phyloP scores from a whole-genome alignment of 2,888 invertebrate species.

The Auanema sp. region DNA sequence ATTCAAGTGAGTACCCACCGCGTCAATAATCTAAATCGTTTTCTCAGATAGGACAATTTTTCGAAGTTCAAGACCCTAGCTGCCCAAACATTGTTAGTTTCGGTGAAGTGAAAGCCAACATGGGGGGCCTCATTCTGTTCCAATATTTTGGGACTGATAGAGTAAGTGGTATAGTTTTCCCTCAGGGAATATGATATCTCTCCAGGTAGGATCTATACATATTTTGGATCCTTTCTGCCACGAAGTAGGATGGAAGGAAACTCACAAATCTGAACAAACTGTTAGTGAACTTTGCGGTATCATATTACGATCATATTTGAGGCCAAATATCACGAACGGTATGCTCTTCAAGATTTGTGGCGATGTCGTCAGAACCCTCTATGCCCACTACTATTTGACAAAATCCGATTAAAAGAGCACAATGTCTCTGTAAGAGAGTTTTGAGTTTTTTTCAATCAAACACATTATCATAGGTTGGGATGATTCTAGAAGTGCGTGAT shows the following conservation, averaged over 20 bases:
- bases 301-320: no score
- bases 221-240: neutral
- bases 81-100: constrained; percentile 1
- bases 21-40: no score
- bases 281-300: no score
- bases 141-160: neutral
- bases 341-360: constrained; percentile 2
- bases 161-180: constrained; percentile 1
- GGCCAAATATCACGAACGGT: neutral
- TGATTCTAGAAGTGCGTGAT: constrained; percentile 12
- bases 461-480: constrained; percentile 5
- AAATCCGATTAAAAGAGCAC: no score
- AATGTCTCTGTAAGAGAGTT: no score
- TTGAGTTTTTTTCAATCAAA: no score
- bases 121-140: constrained; percentile 13
- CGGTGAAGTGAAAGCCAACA: constrained; percentile 4
- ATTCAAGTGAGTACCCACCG: no score
- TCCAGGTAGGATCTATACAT: constrained; percentile 6
- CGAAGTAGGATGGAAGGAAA: constrained; percentile 1
- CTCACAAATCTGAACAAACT: neutral
- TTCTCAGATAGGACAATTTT: constrained; percentile 11
- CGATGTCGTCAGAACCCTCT: neutral
- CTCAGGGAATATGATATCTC: neutral
- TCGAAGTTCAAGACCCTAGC: constrained; percentile 8
- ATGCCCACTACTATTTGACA: no score